Evolutionary conservation across 2,888 invertebrate species (phyloP), one percentile per base, ranked within the genome.

Genomic region (Julus scandinavius): DNA sequence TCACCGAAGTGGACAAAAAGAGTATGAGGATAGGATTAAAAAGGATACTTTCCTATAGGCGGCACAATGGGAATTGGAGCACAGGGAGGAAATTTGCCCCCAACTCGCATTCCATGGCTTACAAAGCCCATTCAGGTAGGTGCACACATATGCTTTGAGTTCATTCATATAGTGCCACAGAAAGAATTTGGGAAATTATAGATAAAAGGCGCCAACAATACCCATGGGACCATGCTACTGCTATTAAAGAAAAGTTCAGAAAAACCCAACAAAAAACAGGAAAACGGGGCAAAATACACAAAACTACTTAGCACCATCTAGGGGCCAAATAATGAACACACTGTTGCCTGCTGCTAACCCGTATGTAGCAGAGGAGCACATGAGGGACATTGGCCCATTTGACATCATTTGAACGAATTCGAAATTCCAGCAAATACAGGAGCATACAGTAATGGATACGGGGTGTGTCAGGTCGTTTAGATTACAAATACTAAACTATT

Each of bases 41-140:
- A 58, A 72, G 63, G 29, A 20, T 72, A 29, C 72, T 72, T 29
- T 72, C 29, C 29, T 72, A 29, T 9, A 15, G 72, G n/a, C n/a
- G 11, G 72, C 72, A 72, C 72, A 72, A 72, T 72, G 72, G 29
- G 72, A 72, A 72, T 29, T 29, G 29, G 72, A 72, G 72, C 72
- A 72, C 9, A n/a, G 72, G 72, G 2, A 72, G 72, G 72, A 72
- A 29, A 29, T 72, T 72, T 20, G 29, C 9, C 9, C 9, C 29
- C 58, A 29, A 29, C 29, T 4, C 72, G 29, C 72, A 72, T 72
- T 72, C 72, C 72, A 29, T 1, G 20, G 5, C 29, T 2, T 2
- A 72, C 72, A 72, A 72, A 29, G 72, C 72, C 72, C 72, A 72
- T 72, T 72, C 72, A 29, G 5, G 11, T 29, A 29, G n/a, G 29